phyloP scores from a whole-genome alignment of 2,113 vertebrate genomes.

The Macquaria ambigua region DNA sequence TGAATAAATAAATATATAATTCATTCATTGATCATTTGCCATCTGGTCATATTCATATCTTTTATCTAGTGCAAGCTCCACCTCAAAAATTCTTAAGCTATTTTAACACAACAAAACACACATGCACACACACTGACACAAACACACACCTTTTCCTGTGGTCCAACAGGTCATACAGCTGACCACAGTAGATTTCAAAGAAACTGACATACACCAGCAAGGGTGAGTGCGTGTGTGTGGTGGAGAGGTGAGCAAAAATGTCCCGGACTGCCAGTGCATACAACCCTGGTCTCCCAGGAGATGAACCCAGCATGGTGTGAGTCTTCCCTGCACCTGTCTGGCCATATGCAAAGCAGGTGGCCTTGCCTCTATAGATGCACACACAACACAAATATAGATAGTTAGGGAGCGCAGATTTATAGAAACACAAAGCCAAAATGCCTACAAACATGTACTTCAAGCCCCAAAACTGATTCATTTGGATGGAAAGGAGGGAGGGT shows the following conservation, averaged over 20 bases:
- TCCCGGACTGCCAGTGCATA: conserved; percentile 91
- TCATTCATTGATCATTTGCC: not conserved
- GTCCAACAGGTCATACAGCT: conserved; percentile 93
- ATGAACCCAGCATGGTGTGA: conserved; percentile 93
- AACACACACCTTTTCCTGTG: conserved; percentile 88
- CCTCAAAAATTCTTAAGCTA: not conserved
- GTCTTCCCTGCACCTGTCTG: conserved; percentile 96
- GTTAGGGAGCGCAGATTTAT: not conserved
- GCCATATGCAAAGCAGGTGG: conserved; percentile 94
- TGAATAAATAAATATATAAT: not conserved
- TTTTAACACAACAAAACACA: not conserved
- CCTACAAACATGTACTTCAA: not conserved
- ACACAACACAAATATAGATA: conserved; percentile 20
- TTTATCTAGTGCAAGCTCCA: not conserved
- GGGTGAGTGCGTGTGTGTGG: conserved; percentile 39
- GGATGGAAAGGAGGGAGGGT: not conserved
- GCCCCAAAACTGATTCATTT: not conserved
- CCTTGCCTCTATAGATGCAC: conserved; percentile 86
- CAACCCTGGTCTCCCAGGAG: conserved; percentile 86
- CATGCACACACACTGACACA: conserved; percentile 63
- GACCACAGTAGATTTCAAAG: conserved; percentile 96
- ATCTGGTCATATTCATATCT: not conserved
- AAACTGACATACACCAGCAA: conserved; percentile 91
- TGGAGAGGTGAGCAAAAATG: conserved; percentile 88
- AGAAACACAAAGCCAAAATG: not conserved